These are phyloP conservation scores for Pelecanoides urinatrix DNA, from an alignment of 2,113 vertebrate genomes.

Conservation along the genomic window DNA sequence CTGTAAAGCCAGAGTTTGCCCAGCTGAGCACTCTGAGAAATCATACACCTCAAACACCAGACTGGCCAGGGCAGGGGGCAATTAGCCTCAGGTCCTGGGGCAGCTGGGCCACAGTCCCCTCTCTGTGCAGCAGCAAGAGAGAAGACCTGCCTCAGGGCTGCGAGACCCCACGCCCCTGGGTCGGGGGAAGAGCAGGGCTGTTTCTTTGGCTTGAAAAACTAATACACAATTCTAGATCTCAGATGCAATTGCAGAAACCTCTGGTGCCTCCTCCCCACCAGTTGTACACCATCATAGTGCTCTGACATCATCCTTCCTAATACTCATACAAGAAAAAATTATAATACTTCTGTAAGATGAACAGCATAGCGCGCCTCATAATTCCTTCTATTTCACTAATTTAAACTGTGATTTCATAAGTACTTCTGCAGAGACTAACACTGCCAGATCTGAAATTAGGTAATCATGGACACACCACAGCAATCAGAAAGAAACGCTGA, in stretches of 20 bases:
- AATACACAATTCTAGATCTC: not conserved
- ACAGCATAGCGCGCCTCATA: not conserved
- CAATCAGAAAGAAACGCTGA: not conserved
- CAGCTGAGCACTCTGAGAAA: not conserved
- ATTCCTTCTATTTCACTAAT: not conserved
- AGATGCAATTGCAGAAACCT: not conserved
- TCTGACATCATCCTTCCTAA: not conserved
- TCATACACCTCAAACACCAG: not conserved
- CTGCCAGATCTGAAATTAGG: not conserved
- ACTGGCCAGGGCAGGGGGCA: not conserved
- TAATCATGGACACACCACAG: not conserved
- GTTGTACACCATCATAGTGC: not conserved
- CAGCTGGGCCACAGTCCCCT: rapidly evolving
- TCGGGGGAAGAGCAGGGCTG: not conserved
- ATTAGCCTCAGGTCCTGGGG: not conserved
- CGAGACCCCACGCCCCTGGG: not conserved
- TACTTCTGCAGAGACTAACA: not conserved
- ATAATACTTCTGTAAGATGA: not conserved
- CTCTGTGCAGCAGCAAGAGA: not conserved
- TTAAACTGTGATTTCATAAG: not conserved
- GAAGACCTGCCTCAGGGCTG: not conserved
- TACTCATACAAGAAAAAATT: not conserved
- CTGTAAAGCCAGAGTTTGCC: not conserved
- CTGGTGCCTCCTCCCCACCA: not conserved
- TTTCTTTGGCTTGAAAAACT: not conserved